phyloP scores from a whole-genome alignment of 2,113 vertebrate genomes.

The Gobius niger region DNA sequence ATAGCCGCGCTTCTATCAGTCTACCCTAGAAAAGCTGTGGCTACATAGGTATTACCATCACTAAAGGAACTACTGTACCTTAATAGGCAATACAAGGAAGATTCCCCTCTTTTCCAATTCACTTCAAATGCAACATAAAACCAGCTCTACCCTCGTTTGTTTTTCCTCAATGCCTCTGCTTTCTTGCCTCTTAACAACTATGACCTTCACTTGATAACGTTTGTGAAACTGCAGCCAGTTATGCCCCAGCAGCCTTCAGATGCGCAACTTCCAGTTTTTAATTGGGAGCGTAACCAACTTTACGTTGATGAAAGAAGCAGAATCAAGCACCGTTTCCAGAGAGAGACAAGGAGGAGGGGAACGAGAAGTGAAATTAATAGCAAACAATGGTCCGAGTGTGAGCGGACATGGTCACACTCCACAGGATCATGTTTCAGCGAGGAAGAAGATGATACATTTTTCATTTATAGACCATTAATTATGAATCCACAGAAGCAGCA shows the following conservation, averaged over 20 bases:
- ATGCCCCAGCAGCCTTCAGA: background rate
- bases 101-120: too few species aligned
- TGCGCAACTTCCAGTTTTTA: background rate
- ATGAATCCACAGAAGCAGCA: slow-evolving; percentile 67
- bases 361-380: slow-evolving; percentile 30
- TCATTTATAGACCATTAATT: slow-evolving; percentile 74
- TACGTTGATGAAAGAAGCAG: slow-evolving; percentile 2
- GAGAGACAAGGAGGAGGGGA: background rate
- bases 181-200: too few species aligned
- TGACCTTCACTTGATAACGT: background rate
- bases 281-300: slow-evolving; percentile 2
- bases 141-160: too few species aligned
- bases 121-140: too few species aligned
- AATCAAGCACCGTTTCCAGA: background rate
- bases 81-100: too few species aligned
- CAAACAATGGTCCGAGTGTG: slow-evolving; percentile 54
- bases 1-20: too few species aligned
- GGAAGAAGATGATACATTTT: slow-evolving; percentile 74
- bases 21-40: too few species aligned
- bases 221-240: background rate
- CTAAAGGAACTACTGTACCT: too few species aligned
- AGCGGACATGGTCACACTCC: slow-evolving; percentile 63
- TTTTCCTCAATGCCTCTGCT: too few species aligned
- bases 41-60: too few species aligned
- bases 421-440: slow-evolving; percentile 63